Base-by-base conservation (phyloP, 1,140 invertebrate species). In the Euwallacea similis region DNA sequence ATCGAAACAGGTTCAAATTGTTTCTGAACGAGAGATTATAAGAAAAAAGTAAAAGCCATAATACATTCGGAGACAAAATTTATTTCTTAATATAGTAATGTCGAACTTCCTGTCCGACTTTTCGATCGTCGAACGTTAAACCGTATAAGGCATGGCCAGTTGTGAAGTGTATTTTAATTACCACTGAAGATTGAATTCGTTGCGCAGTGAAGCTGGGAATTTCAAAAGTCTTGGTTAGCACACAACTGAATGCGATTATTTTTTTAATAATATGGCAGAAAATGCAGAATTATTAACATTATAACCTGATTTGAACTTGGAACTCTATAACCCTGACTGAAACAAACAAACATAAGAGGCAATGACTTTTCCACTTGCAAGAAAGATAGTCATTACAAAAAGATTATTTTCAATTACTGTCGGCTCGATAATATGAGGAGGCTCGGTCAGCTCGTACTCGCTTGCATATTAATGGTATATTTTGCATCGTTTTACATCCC, bases 21-120 rank as follows among this genome's bases (percentile, higher is more conserved):
- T 56, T 56, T 56, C 10, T 50, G 21, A 33, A 33, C 21, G 21
- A 33, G 21, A 33, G 21, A 33, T 33, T 50, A 6, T 6, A 8
- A 42, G 7, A 66, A 66, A 79, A 76, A 74, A 63, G 61, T 53
- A 67, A 55, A 65, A 47, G 11, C 47, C 69, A 75, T 44, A 33
- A 33, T 33, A 33, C 7, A 10, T 4, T 55, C 15, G 41, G 42
- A 3, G 53, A 56, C 56, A 59, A 59, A 59, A 46, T 59, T 59
- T 67, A 67, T 67, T 67, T 13, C 66, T 67, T 60, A 67, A 67
- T 67, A 67, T 67, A 67, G 66, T 59, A 59, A 47, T 47, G 42
- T 42, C 10, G 13, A 11, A 67, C 66, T 67, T 67, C 66, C 66
- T 65, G 64, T 55, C 13, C 46, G 42, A 60, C 15, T 42, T 67